phyloP scores from a whole-genome alignment of 2,888 invertebrate genomes.

The Leptinotarsa peninsularis region DNA sequence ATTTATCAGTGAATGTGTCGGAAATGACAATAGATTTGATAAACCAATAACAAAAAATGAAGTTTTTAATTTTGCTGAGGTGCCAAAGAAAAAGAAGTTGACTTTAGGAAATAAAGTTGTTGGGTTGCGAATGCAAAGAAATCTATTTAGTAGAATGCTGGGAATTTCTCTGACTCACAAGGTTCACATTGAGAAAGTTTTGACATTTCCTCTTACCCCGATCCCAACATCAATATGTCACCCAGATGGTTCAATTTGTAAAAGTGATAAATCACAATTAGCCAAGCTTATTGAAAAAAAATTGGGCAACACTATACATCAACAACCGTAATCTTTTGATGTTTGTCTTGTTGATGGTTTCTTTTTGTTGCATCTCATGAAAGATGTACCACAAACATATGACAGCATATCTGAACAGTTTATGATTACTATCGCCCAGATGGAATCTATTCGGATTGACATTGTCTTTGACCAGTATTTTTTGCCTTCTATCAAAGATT shows the following conservation, averaged over 20 bases:
- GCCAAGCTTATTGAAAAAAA: constrained; percentile 21
- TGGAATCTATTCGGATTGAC: too few species aligned
- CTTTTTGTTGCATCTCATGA: too few species aligned
- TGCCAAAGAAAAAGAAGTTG: constrained; percentile 41
- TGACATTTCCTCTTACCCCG: constrained; percentile 36
- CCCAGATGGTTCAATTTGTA: constrained; percentile 26
- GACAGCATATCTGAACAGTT: too few species aligned
- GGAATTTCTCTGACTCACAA: constrained; percentile 42
- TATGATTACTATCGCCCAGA: too few species aligned
- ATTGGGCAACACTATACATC: constrained; percentile 18
- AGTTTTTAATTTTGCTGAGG: constrained; percentile 37
- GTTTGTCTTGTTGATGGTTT: not conserved
- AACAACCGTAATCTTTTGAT: constrained; percentile 6
- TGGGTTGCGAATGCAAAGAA: constrained; percentile 46
- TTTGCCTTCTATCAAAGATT: too few species aligned
- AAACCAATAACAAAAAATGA: constrained; percentile 31
- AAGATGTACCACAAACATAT: too few species aligned
- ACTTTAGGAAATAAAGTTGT: constrained; percentile 42
- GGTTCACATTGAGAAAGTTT: constrained; percentile 45
- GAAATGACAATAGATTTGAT: constrained; percentile 22
- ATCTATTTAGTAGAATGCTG: constrained; percentile 47
- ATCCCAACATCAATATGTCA: constrained; percentile 44
- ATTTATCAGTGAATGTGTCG: constrained; percentile 43
- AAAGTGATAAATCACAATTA: constrained; percentile 34
- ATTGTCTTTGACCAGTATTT: not conserved